Evolutionary conservation across 53 echinoderm and acorn worm species (phyloP).

Genomic region (Holothuria scabra): DNA sequence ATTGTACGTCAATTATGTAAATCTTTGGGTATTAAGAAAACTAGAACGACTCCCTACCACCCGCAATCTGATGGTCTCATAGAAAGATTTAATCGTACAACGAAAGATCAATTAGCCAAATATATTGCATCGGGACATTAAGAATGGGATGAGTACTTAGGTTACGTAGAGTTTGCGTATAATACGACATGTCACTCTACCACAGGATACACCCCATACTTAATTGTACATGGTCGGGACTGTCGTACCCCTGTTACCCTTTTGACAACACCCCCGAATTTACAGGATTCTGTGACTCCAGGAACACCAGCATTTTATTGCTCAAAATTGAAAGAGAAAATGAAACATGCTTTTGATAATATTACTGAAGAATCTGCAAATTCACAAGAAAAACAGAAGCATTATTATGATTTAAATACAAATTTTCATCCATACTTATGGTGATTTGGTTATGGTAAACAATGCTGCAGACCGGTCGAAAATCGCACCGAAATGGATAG

Average conservation of each 20-base stretch:
- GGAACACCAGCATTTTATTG: background rate
- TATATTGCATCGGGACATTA: background rate
- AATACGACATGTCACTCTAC: slow-evolving; percentile 25
- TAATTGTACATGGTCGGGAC: slow-evolving; percentile 27
- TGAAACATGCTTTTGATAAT: background rate
- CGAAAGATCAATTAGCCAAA: background rate
- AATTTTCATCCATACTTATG: background rate
- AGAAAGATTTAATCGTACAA: background rate
- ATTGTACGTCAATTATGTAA: slow-evolving; percentile 5
- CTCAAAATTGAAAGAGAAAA: background rate
- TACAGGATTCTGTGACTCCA: background rate
- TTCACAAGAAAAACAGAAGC: slow-evolving; percentile 11
- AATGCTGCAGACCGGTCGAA: slow-evolving; percentile 26
- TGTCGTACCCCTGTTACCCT: background rate
- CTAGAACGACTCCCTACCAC: slow-evolving; percentile 43
- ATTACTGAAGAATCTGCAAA: background rate
- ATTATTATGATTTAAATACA: background rate
- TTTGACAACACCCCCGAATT: background rate
- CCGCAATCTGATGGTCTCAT: too few relatives aligned
- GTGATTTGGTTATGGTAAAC: slow-evolving; percentile 21
- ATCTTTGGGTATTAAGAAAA: slow-evolving; percentile 10
- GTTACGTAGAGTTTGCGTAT: slow-evolving; percentile 11
- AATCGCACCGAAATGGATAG: too few relatives aligned
- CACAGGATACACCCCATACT: slow-evolving; percentile 38
- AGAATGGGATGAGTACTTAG: background rate